A percentile compares a stretch with the other conserved stretches of the same genome.
Evolutionary conservation across 2,888 invertebrate species (phyloP).

Genomic region (Torymus texanus): DNA sequence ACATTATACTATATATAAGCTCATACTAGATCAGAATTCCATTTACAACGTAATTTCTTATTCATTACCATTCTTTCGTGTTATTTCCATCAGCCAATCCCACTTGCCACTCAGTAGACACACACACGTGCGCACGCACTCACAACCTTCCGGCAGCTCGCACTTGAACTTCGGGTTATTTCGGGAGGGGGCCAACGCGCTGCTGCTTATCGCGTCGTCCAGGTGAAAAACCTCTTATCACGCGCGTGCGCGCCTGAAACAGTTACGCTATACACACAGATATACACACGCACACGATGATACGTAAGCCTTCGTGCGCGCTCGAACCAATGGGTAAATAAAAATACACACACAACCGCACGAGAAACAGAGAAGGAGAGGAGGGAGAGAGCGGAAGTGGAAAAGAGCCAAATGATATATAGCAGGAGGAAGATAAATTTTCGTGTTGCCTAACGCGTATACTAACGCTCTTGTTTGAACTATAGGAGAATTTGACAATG

Average conservation of each 20-base stretch:
- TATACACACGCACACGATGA: neutral
- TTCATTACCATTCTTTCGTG: no score
- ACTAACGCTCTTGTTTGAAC: constrained; percentile 6
- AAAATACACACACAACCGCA: constrained; percentile 12
- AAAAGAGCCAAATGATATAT: constrained; percentile 8
- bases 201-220: neutral
- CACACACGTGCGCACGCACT: neutral
- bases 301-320: neutral
- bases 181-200: neutral
- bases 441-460: neutral
- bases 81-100: no score
- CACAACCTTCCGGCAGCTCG: neutral
- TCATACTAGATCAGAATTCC: no score
- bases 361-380: constrained; percentile 17
- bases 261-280: constrained; percentile 39
- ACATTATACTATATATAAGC: no score
- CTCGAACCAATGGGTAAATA: neutral
- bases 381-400: neutral
- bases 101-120: no score
- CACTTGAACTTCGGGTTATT: neutral
- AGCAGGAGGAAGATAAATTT: constrained; percentile 2
- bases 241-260: neutral
- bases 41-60: no score
- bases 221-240: constrained; percentile 58
- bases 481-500: neutral